Evolutionary conservation across 2,888 invertebrate genomes (phyloP), one percentile per base, ranked within the genome.

Genomic region (Tupiocoris notatus): DNA sequence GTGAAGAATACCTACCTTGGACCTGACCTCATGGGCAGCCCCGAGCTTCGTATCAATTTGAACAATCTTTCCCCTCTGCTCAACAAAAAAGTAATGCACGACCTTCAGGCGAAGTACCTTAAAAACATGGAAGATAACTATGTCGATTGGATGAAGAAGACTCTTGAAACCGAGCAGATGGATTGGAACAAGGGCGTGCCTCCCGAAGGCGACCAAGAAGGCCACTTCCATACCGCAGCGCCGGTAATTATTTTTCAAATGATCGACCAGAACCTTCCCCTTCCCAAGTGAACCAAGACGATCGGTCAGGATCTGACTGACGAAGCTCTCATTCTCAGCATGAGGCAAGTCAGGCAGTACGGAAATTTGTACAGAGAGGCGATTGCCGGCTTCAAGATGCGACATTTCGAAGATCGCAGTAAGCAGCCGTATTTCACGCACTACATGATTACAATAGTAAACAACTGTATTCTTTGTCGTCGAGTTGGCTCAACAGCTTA

Each of bases 191-290:
- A 90, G 18, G 89, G 89, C 79, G 88, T 90, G 79, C 88, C 91
- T 79, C 95, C 96, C 0, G 95, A 96, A 78, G 90, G 91, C 80
- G 90, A 91, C 81, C 89, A 89, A 81, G 89, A 92, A 78, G 90
- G 89, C 66, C 95, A 92, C 82, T 95, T 91, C 85, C 93, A 95
- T 83, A 97, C 98, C 1, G 92, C 94, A 71, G 92, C 97, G 57
- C 98, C 98, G 2, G 93, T 97, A 79, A 96, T 98, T 77, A 93
- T 98, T 79, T 98, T 97, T 85, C 95, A 98, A 85, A 98, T 99
- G 98, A 94, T 98, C 79, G 95, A 97, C 85, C 98, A 98, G 86
- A 96, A 97, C 87, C 87, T 98, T 78, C 92, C n/a, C n/a, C n/a
- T n/a, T n/a, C n/a, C n/a, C n/a, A n/a, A 94, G 83, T 88, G 90